Base-by-base conservation (phyloP, 1,140 invertebrate genomes). In the Bilobella aurantiaca region DNA sequence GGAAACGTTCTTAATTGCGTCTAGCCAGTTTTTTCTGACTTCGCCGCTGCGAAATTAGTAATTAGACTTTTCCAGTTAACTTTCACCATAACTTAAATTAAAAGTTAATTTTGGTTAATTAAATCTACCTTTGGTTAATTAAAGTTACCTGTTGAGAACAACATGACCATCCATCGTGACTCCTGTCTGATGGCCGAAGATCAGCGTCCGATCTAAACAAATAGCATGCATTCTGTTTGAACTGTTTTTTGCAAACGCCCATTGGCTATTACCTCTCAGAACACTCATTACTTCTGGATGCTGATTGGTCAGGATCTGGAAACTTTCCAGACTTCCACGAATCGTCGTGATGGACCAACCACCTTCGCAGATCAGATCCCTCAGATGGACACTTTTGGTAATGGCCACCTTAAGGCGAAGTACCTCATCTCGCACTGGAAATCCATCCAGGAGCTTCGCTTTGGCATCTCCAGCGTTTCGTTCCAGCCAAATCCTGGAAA, bases 261-360 rank as follows among this genome's bases (percentile, higher is more conserved):
- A 31, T 58, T 37, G 3, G 3, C 12, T 21, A 2, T 64, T 65
- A 73, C 73, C 73, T 64, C 68, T 67, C 34, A 77, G 61, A 65
- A 83, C 78, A n/a, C 76, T 63, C 83, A 90, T 85, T 63, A 82
- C 77, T 53, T 84, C 79, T 0, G 84, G 78, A 79, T 91, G 86
- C 70, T 91, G 87, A 58, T 82, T 77, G 1, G 83, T 80, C 21
- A 93, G 77, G 2, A 85, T 82, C 61, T 84, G 82, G 49, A 91
- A 84, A 71, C 88, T 89, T 74, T 87, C 84, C 1, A 93, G 78
- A 73, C 88, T 89, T 21, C 91, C 91, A 69, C 89, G 80, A 73
- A 91, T 90, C 75, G 93, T 90, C 66, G 86, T 85, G 27, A 87
- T 85, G 74, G 92, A 91, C 89, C 91, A 94, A 16, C 89, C 90